Conservation (phyloP, 1,140 invertebrate species). For the Sarcophaga bullata region DNA sequence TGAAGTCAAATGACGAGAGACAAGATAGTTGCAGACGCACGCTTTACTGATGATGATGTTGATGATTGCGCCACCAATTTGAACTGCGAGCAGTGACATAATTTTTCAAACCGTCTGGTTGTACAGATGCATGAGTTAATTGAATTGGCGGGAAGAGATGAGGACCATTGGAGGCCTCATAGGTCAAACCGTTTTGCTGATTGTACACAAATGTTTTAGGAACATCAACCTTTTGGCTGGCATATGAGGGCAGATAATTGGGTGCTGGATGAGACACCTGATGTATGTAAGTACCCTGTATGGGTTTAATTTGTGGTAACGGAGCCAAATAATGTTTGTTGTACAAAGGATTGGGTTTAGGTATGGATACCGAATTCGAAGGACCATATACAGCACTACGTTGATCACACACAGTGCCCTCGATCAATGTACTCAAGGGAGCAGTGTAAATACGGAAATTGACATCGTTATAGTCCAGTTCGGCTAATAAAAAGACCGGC, state of each 20-base stretch:
- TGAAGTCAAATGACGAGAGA: no score
- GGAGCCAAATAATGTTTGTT: conserved; percentile 51
- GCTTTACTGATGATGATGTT: conserved; percentile 39
- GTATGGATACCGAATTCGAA: conserved; percentile 50
- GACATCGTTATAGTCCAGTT: conserved; percentile 78
- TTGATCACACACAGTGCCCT: conserved; percentile 77
- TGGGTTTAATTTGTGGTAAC: conserved; percentile 47
- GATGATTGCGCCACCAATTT: conserved; percentile 61
- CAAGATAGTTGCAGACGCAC: no score
- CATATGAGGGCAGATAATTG: conserved; percentile 51
- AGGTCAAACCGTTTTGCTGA: conserved; percentile 62
- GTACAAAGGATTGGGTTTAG: conserved; percentile 44
- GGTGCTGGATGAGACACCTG: conserved; percentile 43
- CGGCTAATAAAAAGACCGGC: conserved; percentile 78
- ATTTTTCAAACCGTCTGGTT: conserved; percentile 54
- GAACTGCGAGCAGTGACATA: conserved; percentile 58
- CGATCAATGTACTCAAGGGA: conserved; percentile 72
- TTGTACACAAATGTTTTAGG: conserved; percentile 64
- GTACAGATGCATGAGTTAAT: not conserved
- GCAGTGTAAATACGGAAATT: conserved; percentile 82
- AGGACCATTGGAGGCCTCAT: conserved; percentile 57
- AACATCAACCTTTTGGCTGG: conserved; percentile 45
- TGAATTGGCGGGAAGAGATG: conserved; percentile 53
- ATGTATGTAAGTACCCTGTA: not conserved
- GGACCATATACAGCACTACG: conserved; percentile 59